phyloP scores from a whole-genome alignment of 2,113 vertebrate genomes.

The Rhombomys opimus region DNA sequence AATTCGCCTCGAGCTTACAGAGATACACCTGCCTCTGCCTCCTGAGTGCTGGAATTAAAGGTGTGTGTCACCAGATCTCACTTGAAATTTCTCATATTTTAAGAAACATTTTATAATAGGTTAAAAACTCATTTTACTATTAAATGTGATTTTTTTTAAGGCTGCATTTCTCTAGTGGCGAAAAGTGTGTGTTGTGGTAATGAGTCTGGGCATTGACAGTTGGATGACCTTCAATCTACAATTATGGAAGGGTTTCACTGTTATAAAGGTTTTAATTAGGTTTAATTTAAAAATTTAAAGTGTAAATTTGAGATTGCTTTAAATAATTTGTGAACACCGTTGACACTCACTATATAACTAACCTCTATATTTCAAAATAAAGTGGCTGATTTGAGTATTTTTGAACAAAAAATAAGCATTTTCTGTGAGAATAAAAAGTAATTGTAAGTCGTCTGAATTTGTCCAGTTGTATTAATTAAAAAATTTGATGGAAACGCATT shows the following conservation, averaged over 20 bases:
- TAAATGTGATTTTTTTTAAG: not conserved
- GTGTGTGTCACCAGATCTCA: not conserved
- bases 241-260: constrained; percentile 29
- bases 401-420: constrained; percentile 35
- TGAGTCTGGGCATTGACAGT: not conserved
- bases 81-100: not conserved
- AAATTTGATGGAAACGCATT: constrained; percentile 43
- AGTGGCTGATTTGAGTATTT: constrained; percentile 48
- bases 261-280: constrained; percentile 47
- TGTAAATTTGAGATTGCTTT: constrained; percentile 49
- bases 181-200: not conserved
- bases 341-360: constrained; percentile 16
- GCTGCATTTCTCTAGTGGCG: not conserved
- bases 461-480: constrained; percentile 25
- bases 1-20: not conserved
- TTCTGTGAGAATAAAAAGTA: constrained; percentile 43
- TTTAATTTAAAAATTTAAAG: constrained; percentile 49
- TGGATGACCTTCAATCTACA: not conserved
- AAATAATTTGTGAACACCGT: constrained; percentile 28
- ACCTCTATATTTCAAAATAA: constrained; percentile 42
- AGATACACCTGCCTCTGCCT: not conserved
- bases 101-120: not conserved
- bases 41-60: not conserved
- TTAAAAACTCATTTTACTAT: not conserved
- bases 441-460: constrained; percentile 57